These are phyloP conservation scores for Papilio helenus DNA, from an alignment of 1,140 invertebrate genomes.

Conservation along the genomic window DNA sequence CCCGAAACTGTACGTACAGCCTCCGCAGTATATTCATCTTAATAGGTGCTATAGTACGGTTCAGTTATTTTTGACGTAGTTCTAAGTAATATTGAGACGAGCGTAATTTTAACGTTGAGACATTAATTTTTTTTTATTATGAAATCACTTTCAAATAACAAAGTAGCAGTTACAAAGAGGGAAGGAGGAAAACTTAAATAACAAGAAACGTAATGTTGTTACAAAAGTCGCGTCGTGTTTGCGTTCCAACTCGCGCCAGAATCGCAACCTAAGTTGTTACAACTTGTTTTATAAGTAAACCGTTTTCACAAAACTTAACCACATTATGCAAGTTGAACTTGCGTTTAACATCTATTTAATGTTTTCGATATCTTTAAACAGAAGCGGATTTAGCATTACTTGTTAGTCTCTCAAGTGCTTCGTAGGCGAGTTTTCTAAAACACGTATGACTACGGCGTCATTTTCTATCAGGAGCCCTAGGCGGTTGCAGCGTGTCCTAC, in stretches of 20 bases:
- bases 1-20: not conserved
- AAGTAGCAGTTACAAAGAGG: not conserved
- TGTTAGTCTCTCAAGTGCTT: too few species aligned
- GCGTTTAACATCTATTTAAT: not conserved
- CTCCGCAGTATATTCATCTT: not conserved
- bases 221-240: constrained; percentile 26
- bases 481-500: too few species aligned
- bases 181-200: not conserved
- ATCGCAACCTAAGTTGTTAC: constrained; percentile 13
- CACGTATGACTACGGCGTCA: too few species aligned
- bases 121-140: not conserved
- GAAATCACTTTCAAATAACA: not conserved
- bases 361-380: constrained; percentile 7
- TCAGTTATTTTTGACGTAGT: not conserved
- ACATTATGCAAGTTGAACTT: constrained; percentile 34
- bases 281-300: constrained; percentile 36
- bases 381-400: too few species aligned
- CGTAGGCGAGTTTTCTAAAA: too few species aligned
- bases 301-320: constrained; percentile 34
- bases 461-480: too few species aligned
- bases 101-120: not conserved
- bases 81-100: not conserved
- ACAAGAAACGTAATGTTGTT: constrained; percentile 31
- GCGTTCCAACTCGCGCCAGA: not conserved
- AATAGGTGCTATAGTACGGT: not conserved